Conservation (phyloP, 2,888 invertebrate genomes). For the Lamellibrachia columna region DNA sequence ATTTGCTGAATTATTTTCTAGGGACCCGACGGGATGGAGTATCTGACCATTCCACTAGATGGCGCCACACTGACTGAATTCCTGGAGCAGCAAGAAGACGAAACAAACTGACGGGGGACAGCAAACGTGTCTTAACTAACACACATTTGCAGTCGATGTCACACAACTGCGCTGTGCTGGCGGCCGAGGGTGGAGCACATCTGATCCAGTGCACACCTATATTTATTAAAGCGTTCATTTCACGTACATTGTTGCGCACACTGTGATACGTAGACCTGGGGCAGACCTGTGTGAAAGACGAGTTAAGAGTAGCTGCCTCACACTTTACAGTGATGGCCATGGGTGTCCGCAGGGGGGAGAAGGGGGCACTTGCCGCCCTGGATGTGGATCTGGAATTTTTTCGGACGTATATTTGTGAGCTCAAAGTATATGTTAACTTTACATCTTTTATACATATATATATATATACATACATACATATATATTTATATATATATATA, state of each 20-base stretch:
- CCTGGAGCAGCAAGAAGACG: constrained; percentile 46
- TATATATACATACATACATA: too few relatives aligned
- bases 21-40: constrained; percentile 83
- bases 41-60: constrained; percentile 82
- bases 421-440: too few relatives aligned
- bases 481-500: too few relatives aligned
- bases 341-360: too few relatives aligned
- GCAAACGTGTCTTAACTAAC: background rate
- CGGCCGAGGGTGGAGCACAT: background rate
- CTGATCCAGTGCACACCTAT: background rate
- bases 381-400: too few relatives aligned
- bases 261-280: background rate
- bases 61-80: constrained; percentile 77
- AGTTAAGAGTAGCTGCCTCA: too few relatives aligned
- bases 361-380: too few relatives aligned
- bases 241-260: background rate
- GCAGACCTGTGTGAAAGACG: too few relatives aligned
- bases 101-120: background rate
- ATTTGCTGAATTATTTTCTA: constrained; percentile 36
- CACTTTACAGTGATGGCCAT: too few relatives aligned
- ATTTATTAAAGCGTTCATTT: background rate
- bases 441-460: too few relatives aligned
- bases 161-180: background rate
- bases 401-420: too few relatives aligned
- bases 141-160: background rate